Conservation (phyloP, 2,888 invertebrate genomes). For the Cepaea hortensis region DNA sequence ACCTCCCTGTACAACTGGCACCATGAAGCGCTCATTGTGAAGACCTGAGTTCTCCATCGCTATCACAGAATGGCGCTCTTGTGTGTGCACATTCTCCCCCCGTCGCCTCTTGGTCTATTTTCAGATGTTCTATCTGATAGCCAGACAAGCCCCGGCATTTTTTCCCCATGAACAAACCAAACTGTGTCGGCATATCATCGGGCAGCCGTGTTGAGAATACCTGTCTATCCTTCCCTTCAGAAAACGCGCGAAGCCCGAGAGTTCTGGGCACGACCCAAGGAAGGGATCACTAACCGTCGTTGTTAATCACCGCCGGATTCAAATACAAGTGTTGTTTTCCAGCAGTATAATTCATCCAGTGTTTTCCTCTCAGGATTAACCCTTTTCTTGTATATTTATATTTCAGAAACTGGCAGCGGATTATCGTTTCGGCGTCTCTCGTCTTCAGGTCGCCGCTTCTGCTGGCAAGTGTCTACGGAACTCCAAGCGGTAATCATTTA, state of each 20-base stretch:
- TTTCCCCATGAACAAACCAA: background rate
- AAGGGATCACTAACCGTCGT: background rate
- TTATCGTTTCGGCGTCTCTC: background rate
- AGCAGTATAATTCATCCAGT: background rate
- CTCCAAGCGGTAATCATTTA: background rate
- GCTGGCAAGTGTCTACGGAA: background rate
- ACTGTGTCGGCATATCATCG: background rate
- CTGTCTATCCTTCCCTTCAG: background rate
- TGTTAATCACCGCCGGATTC: background rate
- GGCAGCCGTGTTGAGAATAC: background rate
- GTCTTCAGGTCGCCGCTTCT: background rate
- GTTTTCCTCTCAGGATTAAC: conserved; percentile 4
- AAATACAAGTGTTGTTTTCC: background rate
- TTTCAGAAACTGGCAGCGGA: background rate
- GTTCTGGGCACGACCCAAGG: background rate
- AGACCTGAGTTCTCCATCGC: background rate
- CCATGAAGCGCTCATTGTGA: background rate
- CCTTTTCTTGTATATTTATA: background rate
- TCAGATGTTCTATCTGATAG: conserved; percentile 22
- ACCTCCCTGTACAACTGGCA: background rate
- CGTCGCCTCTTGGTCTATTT: conserved; percentile 1
- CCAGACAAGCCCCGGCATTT: background rate
- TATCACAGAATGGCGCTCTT: background rate
- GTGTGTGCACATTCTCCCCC: background rate
- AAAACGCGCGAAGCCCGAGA: too few relatives aligned